Conservation (phyloP, 2,113 vertebrate genomes). For the Mirounga angustirostris region DNA sequence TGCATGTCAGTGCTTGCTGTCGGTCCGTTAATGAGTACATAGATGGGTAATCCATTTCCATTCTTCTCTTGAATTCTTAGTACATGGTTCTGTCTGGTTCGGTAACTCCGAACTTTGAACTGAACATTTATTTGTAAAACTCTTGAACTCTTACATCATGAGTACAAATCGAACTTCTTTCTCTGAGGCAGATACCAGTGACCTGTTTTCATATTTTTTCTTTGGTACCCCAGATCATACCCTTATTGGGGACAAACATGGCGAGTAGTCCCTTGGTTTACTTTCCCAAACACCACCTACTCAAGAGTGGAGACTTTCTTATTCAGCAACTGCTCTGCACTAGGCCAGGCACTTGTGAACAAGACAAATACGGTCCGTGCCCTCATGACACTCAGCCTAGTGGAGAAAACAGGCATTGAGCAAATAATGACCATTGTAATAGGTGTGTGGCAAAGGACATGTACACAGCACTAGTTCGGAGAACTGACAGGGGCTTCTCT, state of each 20-base stretch:
- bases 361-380: accelerated
- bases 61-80: neutral
- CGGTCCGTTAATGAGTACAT: neutral
- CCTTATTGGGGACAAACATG: neutral
- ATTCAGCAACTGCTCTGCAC: neutral
- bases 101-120: conserved; percentile 17
- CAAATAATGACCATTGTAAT: neutral
- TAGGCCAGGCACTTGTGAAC: neutral
- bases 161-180: conserved; percentile 56
- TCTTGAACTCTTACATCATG: conserved; percentile 42
- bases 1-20: neutral
- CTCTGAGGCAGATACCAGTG: neutral
- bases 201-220: neutral
- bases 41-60: neutral
- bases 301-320: neutral
- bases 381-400: neutral
- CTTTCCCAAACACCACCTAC: neutral
- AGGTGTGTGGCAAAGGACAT: neutral
- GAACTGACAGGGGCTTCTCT: neutral
- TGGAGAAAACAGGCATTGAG: neutral
- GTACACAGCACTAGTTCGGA: neutral
- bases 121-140: conserved; percentile 58
- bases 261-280: neutral
- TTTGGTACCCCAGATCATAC: neutral
- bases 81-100: neutral